Conservation (phyloP, 2,113 vertebrate species). For the Dendrocopos noguchii region DNA sequence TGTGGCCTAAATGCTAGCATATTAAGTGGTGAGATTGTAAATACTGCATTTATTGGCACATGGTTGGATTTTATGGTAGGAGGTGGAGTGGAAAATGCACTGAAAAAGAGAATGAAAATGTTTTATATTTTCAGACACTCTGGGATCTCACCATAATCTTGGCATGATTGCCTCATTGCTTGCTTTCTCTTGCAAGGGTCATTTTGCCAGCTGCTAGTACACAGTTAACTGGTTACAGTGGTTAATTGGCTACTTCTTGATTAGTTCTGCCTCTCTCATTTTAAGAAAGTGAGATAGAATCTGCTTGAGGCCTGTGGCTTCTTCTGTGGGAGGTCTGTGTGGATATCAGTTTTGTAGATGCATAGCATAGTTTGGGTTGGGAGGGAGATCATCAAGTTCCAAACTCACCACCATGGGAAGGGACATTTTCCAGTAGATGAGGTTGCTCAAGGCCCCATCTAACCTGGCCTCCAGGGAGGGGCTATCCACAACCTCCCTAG, state of each 20-base stretch:
- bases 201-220: not conserved
- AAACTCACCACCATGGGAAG: too few species aligned
- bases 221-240: not conserved
- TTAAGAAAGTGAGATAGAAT: not conserved
- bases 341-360: too few species aligned
- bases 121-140: not conserved
- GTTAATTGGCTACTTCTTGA: not conserved
- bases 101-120: not conserved
- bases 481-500: too few species aligned
- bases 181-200: not conserved
- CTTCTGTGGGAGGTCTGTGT: not conserved
- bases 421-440: too few species aligned
- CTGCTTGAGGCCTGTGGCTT: not conserved
- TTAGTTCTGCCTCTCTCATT: not conserved
- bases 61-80: slow-evolving; percentile 4
- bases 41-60: not conserved
- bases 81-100: slow-evolving; percentile 25
- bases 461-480: too few species aligned
- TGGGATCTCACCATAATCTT: not conserved
- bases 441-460: too few species aligned
- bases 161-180: not conserved
- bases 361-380: too few species aligned
- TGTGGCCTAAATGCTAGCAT: not conserved
- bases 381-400: too few species aligned
- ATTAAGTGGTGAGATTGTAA: not conserved